phyloP scores from a whole-genome alignment of 2,888 invertebrate species.

The Mimachlamys varia region DNA sequence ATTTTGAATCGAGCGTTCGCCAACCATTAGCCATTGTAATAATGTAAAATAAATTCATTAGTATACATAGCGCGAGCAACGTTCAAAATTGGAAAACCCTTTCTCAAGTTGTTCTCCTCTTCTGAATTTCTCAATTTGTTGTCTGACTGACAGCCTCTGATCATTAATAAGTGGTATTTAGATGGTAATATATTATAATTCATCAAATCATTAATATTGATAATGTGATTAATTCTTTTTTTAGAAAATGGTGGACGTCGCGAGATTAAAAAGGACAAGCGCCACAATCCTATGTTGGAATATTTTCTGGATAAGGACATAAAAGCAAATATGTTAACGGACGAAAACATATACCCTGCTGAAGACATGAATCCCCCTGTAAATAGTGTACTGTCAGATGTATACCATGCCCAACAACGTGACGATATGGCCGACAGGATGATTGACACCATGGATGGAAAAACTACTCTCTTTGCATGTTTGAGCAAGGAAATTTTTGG shows the following conservation, averaged over 20 bases:
- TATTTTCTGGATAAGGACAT: not conserved
- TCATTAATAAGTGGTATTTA: too few relatives aligned
- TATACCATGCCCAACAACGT: not conserved
- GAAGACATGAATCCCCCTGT: not conserved
- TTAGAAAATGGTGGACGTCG: not conserved
- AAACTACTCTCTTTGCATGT: not conserved
- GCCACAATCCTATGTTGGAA: not conserved
- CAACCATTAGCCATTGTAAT: too few relatives aligned
- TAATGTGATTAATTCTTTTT: not conserved
- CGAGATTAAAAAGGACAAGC: not conserved
- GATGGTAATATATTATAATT: too few relatives aligned
- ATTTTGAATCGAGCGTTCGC: too few relatives aligned
- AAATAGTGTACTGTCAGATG: not conserved
- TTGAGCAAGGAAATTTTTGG: not conserved
- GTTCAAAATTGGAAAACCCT: too few relatives aligned
- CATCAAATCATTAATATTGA: too few relatives aligned
- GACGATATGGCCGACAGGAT: not conserved
- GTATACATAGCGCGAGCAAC: too few relatives aligned
- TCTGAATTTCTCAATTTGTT: too few relatives aligned
- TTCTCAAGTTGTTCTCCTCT: too few relatives aligned
- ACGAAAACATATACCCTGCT: not conserved
- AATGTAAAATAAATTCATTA: too few relatives aligned
- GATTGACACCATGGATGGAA: not conserved
- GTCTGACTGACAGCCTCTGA: too few relatives aligned
- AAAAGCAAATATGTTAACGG: not conserved